Base-by-base conservation (phyloP, 2,113 vertebrate species). In the Cryptomyrus ogoouensis region DNA sequence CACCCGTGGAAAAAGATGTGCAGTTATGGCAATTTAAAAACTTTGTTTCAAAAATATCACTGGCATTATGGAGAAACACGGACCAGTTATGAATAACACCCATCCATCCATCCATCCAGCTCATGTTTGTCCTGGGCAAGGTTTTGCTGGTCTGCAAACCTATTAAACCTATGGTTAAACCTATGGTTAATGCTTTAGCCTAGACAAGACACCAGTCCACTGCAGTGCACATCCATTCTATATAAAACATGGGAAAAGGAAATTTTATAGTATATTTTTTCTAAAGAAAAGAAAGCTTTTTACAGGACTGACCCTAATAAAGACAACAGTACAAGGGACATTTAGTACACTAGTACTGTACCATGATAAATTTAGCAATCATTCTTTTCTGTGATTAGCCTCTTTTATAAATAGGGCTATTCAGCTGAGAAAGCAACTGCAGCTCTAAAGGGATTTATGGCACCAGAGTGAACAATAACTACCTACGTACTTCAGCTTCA, bases 321-420 rank as follows among this genome's bases (percentile, higher is more conserved):
- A 44, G 3, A 46, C 39, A 84, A 44, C 39, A 47, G 39, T 47
- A 70, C 27, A 31, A 31, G 27, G 62, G 83, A 46, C 39, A 47
- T 83, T 83, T 21, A 1, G 62, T 70, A 70, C 27, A 70, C 27
- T 83, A 44, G 77, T 83, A 83, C 42, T 24, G 42, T 10, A 83
- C 77, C 42, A 24, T 83, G 77, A 44, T 44, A 83, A 83, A 83
- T 83, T 83, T 83, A 83, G 77, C 77, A 83, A 50, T 47, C n/a
- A 86, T 86, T 86, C 84, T 86, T 49, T 50, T 52, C 47, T 52
- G 84, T 52, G 84, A 86, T 50, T 50, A 86, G 47, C 46, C n/a
- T 27, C 44, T n/a, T 86, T 86, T 27, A 86, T 50, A 86, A 86
- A 86, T 31, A 50, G 46, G 47, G 19, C 42, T 44, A 83, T 42